Conservation (phyloP, 2,797 vertebrate species). For the Tapera naevia region DNA sequence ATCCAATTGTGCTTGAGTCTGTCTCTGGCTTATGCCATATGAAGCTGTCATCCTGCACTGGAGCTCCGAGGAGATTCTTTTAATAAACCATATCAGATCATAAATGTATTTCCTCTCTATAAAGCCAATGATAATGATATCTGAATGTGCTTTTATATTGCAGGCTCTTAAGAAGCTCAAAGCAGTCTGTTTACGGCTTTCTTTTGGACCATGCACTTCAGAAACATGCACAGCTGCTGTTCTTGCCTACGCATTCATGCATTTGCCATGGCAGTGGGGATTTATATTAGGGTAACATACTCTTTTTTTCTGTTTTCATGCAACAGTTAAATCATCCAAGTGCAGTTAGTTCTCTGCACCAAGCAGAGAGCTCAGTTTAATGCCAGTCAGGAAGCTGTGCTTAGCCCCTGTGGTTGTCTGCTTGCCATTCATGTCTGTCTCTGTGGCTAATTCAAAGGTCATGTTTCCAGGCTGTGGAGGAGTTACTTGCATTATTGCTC, state of each 20-base stretch:
- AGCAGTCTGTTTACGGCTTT: slow-evolving; percentile 87
- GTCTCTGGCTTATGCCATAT: background rate
- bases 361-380: background rate
- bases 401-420: background rate
- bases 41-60: background rate
- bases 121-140: background rate
- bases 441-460: background rate
- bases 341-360: background rate
- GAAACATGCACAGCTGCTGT: slow-evolving; percentile 83
- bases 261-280: slow-evolving; percentile 89
- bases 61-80: background rate
- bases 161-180: slow-evolving; percentile 90
- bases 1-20: background rate
- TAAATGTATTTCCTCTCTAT: background rate
- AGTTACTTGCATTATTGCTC: background rate
- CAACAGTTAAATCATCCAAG: background rate
- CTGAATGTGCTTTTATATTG: slow-evolving; percentile 19
- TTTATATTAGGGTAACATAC: slow-evolving; percentile 90
- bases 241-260: slow-evolving; percentile 84
- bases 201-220: slow-evolving; percentile 83
- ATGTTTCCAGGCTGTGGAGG: background rate
- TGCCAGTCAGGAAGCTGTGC: background rate
- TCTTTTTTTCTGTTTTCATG: background rate
- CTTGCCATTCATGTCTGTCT: background rate
- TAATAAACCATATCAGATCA: background rate